phyloP scores from a whole-genome alignment of 2,797 vertebrate species.

The Chanos chanos region DNA sequence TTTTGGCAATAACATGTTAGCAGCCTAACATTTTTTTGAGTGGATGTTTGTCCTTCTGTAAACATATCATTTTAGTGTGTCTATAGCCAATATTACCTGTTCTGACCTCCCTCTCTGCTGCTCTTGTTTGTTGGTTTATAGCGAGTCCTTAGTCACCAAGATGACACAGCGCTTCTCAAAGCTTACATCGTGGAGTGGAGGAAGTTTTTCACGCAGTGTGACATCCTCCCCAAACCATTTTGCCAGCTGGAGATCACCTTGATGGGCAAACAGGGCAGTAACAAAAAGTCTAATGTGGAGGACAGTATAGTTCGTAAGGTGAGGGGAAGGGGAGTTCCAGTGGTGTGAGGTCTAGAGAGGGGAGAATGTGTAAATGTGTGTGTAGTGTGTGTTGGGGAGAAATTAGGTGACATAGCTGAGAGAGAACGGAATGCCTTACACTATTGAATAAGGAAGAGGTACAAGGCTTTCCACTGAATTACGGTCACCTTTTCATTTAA shows the following conservation, averaged over 20 bases:
- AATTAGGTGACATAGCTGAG: no score
- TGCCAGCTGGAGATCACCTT: constrained; percentile 93
- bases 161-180: constrained; percentile 92
- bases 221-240: constrained; percentile 95
- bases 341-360: neutral
- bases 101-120: neutral
- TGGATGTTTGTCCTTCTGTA: no score
- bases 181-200: constrained; percentile 97
- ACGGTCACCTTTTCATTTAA: no score
- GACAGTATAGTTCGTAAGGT: constrained; percentile 97
- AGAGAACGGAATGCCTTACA: neutral
- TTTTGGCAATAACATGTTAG: no score
- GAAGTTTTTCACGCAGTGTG: constrained; percentile 97
- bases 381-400: no score
- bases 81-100: neutral
- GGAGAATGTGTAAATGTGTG: neutral
- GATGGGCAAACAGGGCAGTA: constrained; percentile 87
- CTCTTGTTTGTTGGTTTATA: constrained; percentile 55
- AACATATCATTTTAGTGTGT: no score
- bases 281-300: constrained; percentile 93
- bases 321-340: constrained; percentile 37
- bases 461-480: neutral
- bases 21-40: no score
- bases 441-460: neutral
- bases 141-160: constrained; percentile 95